Evolutionary conservation across 2,113 vertebrate species (phyloP).

Genomic region (Sphyrna mokarran): DNA sequence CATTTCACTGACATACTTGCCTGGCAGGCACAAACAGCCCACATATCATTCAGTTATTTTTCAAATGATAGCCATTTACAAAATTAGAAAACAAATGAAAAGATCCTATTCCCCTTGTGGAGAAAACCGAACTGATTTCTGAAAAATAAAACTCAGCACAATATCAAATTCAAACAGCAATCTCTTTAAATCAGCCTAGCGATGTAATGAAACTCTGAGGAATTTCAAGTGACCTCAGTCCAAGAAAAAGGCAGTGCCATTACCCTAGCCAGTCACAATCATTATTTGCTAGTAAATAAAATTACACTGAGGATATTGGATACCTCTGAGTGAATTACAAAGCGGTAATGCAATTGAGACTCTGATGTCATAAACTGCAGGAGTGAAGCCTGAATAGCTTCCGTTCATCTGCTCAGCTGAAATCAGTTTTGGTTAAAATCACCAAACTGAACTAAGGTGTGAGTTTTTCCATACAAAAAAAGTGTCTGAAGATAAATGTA

Average conservation of each 20-base stretch:
- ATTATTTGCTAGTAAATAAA: constrained; percentile 23
- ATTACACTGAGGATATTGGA: constrained; percentile 3
- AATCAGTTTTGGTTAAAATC: neutral
- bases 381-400: neutral
- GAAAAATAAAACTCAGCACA: neutral
- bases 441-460: neutral
- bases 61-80: neutral
- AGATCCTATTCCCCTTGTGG: neutral
- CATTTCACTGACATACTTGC: neutral
- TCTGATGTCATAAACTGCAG: neutral
- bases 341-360: constrained; percentile 1
- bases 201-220: constrained; percentile 6
- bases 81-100: constrained; percentile 10
- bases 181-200: neutral
- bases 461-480: too few species aligned
- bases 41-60: constrained; percentile 23
- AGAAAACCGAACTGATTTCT: neutral
- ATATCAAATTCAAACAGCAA: neutral
- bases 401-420: neutral
- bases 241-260: neutral
- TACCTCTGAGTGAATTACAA: constrained; percentile 16
- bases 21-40: neutral
- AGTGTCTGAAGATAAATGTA: too few species aligned
- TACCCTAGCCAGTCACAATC: constrained; percentile 12
- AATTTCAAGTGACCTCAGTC: neutral